These are phyloP conservation scores for Trichonephila inaurata DNA, from an alignment of 1,140 invertebrate genomes.

Conservation along the genomic window DNA sequence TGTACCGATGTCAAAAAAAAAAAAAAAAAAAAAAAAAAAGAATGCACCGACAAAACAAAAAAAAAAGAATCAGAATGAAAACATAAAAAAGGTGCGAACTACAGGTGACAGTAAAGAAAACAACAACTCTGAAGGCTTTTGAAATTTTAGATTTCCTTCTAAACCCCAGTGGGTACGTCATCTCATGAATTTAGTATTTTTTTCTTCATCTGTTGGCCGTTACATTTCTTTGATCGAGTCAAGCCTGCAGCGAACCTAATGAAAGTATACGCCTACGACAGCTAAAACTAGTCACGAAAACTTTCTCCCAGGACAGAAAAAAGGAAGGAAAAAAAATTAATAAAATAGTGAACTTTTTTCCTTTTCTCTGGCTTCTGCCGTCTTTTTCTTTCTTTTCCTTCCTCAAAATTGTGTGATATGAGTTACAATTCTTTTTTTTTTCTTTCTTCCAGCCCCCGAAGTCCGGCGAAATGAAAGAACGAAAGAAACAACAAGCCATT, in stretches of 20 bases:
- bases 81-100: constrained; percentile 2
- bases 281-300: constrained; percentile 19
- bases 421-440: constrained; percentile 3
- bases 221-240: constrained; percentile 27
- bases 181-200: constrained; percentile 29
- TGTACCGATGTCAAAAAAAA: background rate
- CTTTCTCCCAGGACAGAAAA: background rate
- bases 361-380: background rate
- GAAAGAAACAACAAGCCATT: constrained; percentile 40
- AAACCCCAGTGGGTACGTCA: background rate
- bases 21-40: background rate
- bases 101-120: background rate
- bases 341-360: constrained; percentile 17
- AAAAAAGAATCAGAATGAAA: background rate
- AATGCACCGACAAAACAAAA: background rate
- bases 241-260: constrained; percentile 15
- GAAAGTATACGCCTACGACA: constrained; percentile 33
- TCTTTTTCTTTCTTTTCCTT: background rate
- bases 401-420: constrained; percentile 17
- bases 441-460: background rate
- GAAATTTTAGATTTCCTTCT: constrained; percentile 39
- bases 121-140: background rate
- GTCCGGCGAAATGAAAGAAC: background rate
- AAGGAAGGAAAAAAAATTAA: background rate
- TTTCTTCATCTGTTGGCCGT: constrained; percentile 27